Conservation (phyloP, 2,888 invertebrate genomes). For the Autographa pulchrina region DNA sequence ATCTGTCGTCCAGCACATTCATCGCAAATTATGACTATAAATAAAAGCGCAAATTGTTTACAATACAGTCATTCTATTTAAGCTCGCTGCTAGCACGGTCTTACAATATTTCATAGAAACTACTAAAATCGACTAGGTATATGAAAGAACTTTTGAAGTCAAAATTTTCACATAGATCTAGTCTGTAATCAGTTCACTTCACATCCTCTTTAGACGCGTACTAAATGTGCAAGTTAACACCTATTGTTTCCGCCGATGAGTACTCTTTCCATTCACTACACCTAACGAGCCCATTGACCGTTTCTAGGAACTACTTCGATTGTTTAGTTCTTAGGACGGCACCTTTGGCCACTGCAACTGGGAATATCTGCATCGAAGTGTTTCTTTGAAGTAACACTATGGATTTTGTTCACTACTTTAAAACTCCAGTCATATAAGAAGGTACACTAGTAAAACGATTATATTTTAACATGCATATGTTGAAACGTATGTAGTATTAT, state of each 20-base stretch:
- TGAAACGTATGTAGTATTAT: slow-evolving; percentile 51
- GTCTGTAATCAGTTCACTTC: slow-evolving; percentile 75
- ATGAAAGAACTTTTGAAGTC: slow-evolving; percentile 8
- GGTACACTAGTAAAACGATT: slow-evolving; percentile 42
- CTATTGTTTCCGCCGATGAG: slow-evolving; percentile 78
- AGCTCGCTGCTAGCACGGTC: slow-evolving; percentile 12
- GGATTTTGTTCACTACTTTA: slow-evolving; percentile 50
- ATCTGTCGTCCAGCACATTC: slow-evolving; percentile 61
- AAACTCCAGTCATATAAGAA: slow-evolving; percentile 69
- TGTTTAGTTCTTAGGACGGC: slow-evolving; percentile 78
- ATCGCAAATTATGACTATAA: slow-evolving; percentile 62
- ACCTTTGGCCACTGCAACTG: slow-evolving; percentile 66
- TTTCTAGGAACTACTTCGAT: slow-evolving; percentile 78
- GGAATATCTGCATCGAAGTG: slow-evolving; percentile 65
- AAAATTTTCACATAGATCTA: slow-evolving; percentile 45
- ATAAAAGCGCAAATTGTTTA: slow-evolving; percentile 53
- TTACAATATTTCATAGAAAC: slow-evolving; percentile 22
- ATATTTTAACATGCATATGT: slow-evolving; percentile 17
- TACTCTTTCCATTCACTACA: slow-evolving; percentile 73
- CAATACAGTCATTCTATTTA: slow-evolving; percentile 22
- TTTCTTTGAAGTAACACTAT: slow-evolving; percentile 61
- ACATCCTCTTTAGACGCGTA: slow-evolving; percentile 71
- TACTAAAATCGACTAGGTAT: neutral
- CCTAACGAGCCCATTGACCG: slow-evolving; percentile 68
- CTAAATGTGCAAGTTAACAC: slow-evolving; percentile 76